Conservation (phyloP, 2,797 vertebrate species). For the Artibeus jamaicensis region DNA sequence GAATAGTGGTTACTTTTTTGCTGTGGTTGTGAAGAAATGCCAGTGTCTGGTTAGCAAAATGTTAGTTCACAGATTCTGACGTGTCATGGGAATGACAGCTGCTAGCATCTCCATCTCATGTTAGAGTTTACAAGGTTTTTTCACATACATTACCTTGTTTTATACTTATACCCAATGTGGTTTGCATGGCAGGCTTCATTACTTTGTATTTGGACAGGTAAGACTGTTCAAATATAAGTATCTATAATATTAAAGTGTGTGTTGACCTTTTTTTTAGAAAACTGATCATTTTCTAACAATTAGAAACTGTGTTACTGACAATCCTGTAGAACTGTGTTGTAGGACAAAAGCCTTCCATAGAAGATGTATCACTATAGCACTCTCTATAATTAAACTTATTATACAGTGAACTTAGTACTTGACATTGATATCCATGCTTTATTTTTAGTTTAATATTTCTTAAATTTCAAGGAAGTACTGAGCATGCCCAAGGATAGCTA, state of each 20-base stretch:
- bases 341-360: neutral
- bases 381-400: neutral
- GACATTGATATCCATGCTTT: neutral
- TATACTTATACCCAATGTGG: neutral
- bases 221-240: neutral
- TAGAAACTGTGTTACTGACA: neutral
- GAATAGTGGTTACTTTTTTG: neutral
- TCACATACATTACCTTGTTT: neutral
- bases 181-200: neutral
- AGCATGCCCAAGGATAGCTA: neutral
- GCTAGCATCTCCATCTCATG: neutral
- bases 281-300: neutral
- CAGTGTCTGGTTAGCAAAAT: neutral
- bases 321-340: neutral
- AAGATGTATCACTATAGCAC: neutral
- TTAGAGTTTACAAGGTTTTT: neutral
- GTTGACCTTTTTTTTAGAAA: neutral
- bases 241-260: neutral
- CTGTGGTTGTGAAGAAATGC: neutral
- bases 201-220: neutral
- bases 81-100: neutral
- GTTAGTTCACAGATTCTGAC: neutral
- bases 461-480: slow-evolving; percentile 20
- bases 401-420: neutral
- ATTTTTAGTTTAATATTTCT: slow-evolving; percentile 8